These are phyloP conservation scores for Gnathonemus echidnorhynchus DNA, from an alignment of 2,113 vertebrate genomes.

Conservation along the genomic window DNA sequence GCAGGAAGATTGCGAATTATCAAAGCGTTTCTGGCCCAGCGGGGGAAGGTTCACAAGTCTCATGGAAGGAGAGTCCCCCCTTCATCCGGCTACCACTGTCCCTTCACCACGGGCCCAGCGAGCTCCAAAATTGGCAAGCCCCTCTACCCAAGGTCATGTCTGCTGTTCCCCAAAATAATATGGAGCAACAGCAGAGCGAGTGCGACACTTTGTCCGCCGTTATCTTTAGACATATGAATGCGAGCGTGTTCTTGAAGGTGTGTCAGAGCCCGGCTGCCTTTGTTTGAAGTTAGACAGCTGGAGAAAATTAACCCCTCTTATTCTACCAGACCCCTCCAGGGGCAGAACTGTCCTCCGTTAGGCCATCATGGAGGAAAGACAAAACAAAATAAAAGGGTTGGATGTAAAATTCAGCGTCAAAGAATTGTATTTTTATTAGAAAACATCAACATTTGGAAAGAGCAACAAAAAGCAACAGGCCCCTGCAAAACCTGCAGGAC, in stretches of 20 bases:
- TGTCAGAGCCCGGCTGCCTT: conserved; percentile 66
- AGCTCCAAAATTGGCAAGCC: conserved; percentile 87
- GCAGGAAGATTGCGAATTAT: not conserved
- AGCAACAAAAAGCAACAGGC: not conserved
- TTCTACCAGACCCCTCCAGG: conserved; percentile 13
- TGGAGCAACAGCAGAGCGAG: conserved; percentile 63
- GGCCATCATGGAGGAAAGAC: not conserved
- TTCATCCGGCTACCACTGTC: not conserved
- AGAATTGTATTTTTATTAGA: not conserved
- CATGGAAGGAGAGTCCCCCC: conserved; percentile 9
- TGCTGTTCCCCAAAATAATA: conserved; percentile 86
- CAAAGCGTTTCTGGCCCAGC: not conserved
- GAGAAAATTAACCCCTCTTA: conserved; percentile 33
- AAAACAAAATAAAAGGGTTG: not conserved
- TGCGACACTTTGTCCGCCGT: conserved; percentile 81
- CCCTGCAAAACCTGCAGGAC: not conserved
- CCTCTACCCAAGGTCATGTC: conserved; percentile 76
- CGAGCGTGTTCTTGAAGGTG: conserved; percentile 75
- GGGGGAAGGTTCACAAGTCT: not conserved
- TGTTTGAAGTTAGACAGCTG: conserved; percentile 53
- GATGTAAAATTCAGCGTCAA: not conserved
- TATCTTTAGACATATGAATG: conserved; percentile 79
- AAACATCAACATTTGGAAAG: not conserved
- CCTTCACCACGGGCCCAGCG: conserved; percentile 48
- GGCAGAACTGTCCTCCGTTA: conserved; percentile 2